A percentile compares a stretch with the other conserved stretches of the same genome.
Conservation (phyloP, 2,888 invertebrate genomes). For the Junonia oenone region DNA sequence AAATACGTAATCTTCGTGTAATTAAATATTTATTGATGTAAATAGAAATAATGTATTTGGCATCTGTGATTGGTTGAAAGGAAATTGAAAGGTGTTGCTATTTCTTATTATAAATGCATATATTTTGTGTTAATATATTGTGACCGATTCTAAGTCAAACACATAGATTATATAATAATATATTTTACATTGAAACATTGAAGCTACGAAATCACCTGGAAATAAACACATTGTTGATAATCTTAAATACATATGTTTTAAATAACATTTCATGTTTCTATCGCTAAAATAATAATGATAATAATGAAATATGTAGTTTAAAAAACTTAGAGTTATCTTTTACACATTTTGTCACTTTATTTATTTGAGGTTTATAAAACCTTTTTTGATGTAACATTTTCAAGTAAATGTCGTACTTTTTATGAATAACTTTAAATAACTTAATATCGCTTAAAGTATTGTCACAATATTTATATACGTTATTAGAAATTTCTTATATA, state of each 20-base stretch:
- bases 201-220: background rate
- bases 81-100: background rate
- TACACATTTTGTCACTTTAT: background rate
- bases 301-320: background rate
- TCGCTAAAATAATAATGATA: background rate
- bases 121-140: background rate
- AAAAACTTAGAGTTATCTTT: background rate
- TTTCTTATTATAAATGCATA: background rate
- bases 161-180: background rate
- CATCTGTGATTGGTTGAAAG: background rate
- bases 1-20: background rate
- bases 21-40: background rate
- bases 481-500: background rate
- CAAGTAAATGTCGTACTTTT: no score
- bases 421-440: no score
- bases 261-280: background rate
- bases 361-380: background rate
- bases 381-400: background rate
- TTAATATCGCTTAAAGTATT: background rate
- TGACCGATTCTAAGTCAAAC: constrained; percentile 1
- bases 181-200: background rate
- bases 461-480: background rate
- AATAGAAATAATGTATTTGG: background rate
- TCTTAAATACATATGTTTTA: background rate
- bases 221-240: background rate